Base-by-base conservation (phyloP, 64 coral and sea anemone species). In the Trachythela sp. region DNA sequence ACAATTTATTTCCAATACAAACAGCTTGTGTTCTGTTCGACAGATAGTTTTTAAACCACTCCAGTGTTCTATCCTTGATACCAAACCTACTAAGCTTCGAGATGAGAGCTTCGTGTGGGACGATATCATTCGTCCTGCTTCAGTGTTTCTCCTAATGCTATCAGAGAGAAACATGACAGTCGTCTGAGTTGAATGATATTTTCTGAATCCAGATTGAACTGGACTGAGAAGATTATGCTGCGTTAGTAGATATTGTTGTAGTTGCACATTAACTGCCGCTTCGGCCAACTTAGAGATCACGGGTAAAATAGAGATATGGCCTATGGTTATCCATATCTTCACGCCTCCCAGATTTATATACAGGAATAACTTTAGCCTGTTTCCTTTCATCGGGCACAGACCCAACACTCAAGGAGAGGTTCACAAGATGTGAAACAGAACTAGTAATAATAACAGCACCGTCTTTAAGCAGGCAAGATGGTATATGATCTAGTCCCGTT, bases 401-500 rank as follows among this genome's bases (percentile, higher is more conserved):
- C n/a, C n/a, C n/a, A n/a, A n/a, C n/a, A n/a, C n/a, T n/a, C n/a
- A n/a, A n/a, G n/a, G n/a, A n/a, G n/a, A n/a, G n/a, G n/a, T 85
- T 85, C 20, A 85, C 24, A 24, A 85, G 10, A 22, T 24, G 24
- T 39, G 22, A 36, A 39, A 85, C 24, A 34, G 30, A 38, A 36
- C 20, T 48, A 87, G 27, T 50, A 54, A 87, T 54, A 54, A 87
- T 60, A 52, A 54, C 85, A 17, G 85, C 42, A 50, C 48, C 22
- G 50, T 87, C 85, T 58, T 52, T 87, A 20, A 87, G 38, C 31
- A 87, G 50, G 56, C 48, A 31, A 20, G 85, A 18, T 31, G 86
- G 86, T 34, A 87, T 87, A 36, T 87, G 51, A 36, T 87, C 86
- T 10, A 87, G 27, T 4, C 86, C 54, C 6, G 54, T 68, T 36